These are phyloP conservation scores for Rhinatrema bivittatum DNA, from an alignment of 2,797 vertebrate genomes.

Conservation along the genomic window DNA sequence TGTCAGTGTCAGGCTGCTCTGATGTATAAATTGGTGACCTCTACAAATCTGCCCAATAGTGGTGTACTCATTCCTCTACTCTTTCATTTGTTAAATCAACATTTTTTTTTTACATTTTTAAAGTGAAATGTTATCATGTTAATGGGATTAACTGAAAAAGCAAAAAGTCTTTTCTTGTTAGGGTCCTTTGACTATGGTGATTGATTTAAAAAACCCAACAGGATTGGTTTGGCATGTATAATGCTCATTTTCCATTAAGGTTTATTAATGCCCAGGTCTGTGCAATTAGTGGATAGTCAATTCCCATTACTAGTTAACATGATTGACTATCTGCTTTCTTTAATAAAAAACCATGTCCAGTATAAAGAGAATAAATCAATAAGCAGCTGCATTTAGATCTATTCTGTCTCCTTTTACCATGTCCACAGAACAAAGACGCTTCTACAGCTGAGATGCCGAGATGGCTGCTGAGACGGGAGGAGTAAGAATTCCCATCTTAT, in stretches of 20 bases:
- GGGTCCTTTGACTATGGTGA: conserved; percentile 43
- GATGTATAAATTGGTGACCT: too few species aligned
- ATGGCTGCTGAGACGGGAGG: too few species aligned
- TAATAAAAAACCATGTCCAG: conserved; percentile 85
- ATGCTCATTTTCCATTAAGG: conserved; percentile 79
- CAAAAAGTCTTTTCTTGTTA: conserved; percentile 18
- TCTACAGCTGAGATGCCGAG: not conserved
- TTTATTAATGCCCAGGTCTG: conserved; percentile 81
- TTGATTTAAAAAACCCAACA: conserved; percentile 49
- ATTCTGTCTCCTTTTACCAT: conserved; percentile 38
- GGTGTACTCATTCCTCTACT: too few species aligned
- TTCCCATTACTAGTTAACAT: conserved; percentile 87
- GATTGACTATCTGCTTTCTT: conserved; percentile 92
- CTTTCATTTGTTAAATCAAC: too few species aligned
- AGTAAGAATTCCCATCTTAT: too few species aligned
- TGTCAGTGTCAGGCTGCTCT: too few species aligned
- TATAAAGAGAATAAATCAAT: conserved; percentile 73
- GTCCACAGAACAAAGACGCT: conserved; percentile 21
- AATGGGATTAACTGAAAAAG: too few species aligned
- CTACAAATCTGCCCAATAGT: too few species aligned
- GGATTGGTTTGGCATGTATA: conserved; percentile 66
- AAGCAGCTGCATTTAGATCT: conserved; percentile 58
- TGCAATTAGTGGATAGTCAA: conserved; percentile 92
- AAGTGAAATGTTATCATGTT: too few species aligned
- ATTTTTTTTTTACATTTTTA: too few species aligned